Evolutionary conservation across 2,113 vertebrate species (phyloP).

Genomic region (Microcebus murinus): DNA sequence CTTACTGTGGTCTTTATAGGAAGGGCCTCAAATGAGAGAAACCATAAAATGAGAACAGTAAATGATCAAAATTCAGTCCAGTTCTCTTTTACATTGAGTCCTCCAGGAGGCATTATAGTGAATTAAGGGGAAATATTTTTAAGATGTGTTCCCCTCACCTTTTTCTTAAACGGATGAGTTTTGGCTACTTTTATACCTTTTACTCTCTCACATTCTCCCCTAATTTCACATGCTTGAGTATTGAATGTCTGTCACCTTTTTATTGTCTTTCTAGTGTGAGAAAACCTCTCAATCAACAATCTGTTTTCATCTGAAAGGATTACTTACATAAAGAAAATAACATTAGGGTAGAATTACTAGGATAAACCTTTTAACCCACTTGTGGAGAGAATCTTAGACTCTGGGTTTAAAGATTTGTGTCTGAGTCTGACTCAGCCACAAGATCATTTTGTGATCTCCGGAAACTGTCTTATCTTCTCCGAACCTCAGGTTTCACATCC

Average conservation of each 20-base stretch:
- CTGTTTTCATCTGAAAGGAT: not conserved
- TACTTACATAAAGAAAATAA: constrained; percentile 18
- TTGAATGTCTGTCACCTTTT: not conserved
- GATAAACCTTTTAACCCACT: not conserved
- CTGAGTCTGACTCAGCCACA: not conserved
- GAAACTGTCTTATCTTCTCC: not conserved
- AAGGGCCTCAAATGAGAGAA: not conserved
- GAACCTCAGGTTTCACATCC: not conserved
- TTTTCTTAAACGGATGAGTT: not conserved
- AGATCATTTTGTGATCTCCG: not conserved
- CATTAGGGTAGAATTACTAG: not conserved
- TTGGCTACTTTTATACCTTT: not conserved
- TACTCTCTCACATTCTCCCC: not conserved
- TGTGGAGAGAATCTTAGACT: not conserved
- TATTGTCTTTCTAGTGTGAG: not conserved
- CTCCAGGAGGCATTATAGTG: not conserved
- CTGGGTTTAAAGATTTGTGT: not conserved
- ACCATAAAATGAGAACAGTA: constrained; percentile 12
- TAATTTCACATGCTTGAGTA: not conserved
- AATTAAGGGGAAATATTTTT: not conserved
- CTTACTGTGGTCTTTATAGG: not conserved
- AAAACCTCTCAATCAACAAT: not conserved
- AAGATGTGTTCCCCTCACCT: not conserved
- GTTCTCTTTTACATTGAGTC: not conserved
- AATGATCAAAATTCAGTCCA: not conserved